A percentile compares a stretch with the other conserved stretches of the same genome.
These are phyloP conservation scores for Sitta europaea DNA, from an alignment of 2,113 vertebrate genomes.

Conservation along the genomic window DNA sequence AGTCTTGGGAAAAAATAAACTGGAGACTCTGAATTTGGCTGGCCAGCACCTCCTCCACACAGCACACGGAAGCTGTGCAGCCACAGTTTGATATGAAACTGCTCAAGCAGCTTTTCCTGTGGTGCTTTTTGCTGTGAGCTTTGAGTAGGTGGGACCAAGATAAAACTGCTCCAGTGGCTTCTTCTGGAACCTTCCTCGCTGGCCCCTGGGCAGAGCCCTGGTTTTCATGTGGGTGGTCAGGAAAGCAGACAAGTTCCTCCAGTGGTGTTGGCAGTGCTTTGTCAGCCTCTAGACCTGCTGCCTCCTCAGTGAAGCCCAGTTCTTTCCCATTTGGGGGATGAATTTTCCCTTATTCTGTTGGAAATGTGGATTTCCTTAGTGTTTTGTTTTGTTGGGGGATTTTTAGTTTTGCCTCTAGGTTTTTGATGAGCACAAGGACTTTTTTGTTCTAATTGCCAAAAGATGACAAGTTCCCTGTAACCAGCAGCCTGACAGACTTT, in stretches of 20 bases:
- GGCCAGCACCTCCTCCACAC: background rate
- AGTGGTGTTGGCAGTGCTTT: background rate
- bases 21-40: background rate
- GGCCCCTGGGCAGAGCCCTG: background rate
- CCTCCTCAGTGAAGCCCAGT: background rate
- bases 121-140: background rate
- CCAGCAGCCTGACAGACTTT: conserved; percentile 44
- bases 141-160: background rate
- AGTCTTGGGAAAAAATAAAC: background rate
- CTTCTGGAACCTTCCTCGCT: background rate
- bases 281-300: background rate
- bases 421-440: background rate
- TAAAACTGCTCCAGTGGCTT: background rate
- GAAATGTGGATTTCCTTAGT: background rate
- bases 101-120: background rate
- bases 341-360: background rate
- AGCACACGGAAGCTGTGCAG: background rate
- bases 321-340: accelerated
- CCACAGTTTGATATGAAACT: background rate
- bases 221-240: background rate
- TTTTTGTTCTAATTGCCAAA: conserved; percentile 40
- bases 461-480: background rate
- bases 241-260: background rate
- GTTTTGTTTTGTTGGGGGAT: background rate
- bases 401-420: background rate